Percentiles rank a stretch among this genome's conserved stretches.
Conservation (phyloP, 2,113 vertebrate genomes). For the Garra rufa region DNA sequence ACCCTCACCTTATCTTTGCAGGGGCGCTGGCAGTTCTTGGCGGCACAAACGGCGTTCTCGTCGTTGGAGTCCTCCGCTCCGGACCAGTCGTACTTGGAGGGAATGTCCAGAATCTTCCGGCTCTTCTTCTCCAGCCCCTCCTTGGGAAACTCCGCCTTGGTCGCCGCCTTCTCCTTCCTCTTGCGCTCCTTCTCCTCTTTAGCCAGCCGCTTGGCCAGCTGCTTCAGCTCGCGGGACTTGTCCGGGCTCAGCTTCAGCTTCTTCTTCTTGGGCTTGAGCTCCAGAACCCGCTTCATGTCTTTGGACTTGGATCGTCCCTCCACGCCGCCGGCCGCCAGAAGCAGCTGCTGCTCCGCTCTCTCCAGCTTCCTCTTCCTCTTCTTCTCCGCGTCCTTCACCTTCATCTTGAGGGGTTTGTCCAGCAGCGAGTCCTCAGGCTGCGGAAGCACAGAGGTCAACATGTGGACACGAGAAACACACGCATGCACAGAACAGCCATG, state of each 20-base stretch:
- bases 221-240: conserved; percentile 93
- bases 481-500: background rate
- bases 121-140: conserved; percentile 90
- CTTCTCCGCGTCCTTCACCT: conserved; percentile 91
- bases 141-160: conserved; percentile 86
- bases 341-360: conserved; percentile 88
- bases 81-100: conserved; percentile 98
- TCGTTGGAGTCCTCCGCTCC: conserved; percentile 97
- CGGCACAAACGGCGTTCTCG: conserved; percentile 94
- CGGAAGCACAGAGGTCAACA: background rate
- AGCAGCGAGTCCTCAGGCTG: conserved; percentile 88
- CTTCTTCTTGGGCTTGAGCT: conserved; percentile 94
- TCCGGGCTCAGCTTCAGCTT: conserved; percentile 93
- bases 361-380: conserved; percentile 92
- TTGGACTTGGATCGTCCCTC: conserved; percentile 82
- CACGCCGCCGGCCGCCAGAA: conserved; percentile 72
- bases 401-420: conserved; percentile 91
- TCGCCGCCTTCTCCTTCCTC: conserved; percentile 89
- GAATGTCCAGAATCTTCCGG: conserved; percentile 95
- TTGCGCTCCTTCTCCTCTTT: conserved; percentile 97
- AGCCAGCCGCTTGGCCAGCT: conserved; percentile 91
- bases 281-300: conserved; percentile 87
- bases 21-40: conserved; percentile 94
- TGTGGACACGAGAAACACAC: background rate
- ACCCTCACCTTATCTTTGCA: conserved; percentile 96